These are phyloP conservation scores for Bombus confusus DNA, from an alignment of 1,140 invertebrate genomes.

Conservation along the genomic window DNA sequence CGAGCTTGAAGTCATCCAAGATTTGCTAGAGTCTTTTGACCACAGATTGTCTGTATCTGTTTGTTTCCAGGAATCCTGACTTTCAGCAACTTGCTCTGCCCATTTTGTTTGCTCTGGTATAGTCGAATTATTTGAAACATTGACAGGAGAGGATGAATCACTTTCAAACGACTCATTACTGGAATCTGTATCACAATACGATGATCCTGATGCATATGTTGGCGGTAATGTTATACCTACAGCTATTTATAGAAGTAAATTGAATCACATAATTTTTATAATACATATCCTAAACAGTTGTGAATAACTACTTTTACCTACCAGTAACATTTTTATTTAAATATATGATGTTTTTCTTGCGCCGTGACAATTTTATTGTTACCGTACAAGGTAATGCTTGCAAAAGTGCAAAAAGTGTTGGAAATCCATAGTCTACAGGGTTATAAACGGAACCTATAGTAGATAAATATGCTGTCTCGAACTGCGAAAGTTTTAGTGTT, in stretches of 20 bases:
- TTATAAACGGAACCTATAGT: slow-evolving; percentile 83
- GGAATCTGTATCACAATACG: slow-evolving; percentile 75
- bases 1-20: slow-evolving; percentile 65
- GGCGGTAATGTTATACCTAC: slow-evolving; percentile 75
- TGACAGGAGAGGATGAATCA: slow-evolving; percentile 69
- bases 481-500: slow-evolving; percentile 82
- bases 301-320: slow-evolving; percentile 46
- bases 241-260: slow-evolving; percentile 59
- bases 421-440: slow-evolving; percentile 84
- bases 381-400: slow-evolving; percentile 85
- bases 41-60: slow-evolving; percentile 61
- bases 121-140: slow-evolving; percentile 56
- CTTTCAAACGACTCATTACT: slow-evolving; percentile 78
- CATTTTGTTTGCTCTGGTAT: slow-evolving; percentile 66
- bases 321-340: slow-evolving; percentile 80
- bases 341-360: slow-evolving; percentile 77
- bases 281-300: neutral
- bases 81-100: slow-evolving; percentile 46
- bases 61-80: slow-evolving; percentile 68
- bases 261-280: slow-evolving; percentile 11
- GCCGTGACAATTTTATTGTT: slow-evolving; percentile 76
- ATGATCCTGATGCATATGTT: slow-evolving; percentile 58
- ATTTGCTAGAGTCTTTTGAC: slow-evolving; percentile 58
- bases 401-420: slow-evolving; percentile 82
- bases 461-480: slow-evolving; percentile 83